These are phyloP conservation scores for Neoascia interrupta DNA, from an alignment of 2,888 invertebrate species.

Conservation along the genomic window DNA sequence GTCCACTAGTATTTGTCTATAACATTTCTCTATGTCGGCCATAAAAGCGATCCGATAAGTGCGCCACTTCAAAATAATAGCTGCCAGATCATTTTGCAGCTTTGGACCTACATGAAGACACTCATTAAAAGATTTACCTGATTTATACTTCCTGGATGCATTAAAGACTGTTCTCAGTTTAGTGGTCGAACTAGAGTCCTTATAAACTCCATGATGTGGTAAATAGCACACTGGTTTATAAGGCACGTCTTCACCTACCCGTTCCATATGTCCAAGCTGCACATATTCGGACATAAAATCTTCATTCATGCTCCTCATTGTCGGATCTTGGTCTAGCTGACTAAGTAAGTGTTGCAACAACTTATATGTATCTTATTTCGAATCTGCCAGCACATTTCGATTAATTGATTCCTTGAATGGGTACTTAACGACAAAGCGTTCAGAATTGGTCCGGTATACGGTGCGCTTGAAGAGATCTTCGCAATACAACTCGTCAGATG, in stretches of 20 bases:
- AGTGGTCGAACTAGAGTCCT: neutral
- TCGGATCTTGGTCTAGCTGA: too few relatives aligned
- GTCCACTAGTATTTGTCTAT: conserved; percentile 10
- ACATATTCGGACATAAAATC: neutral
- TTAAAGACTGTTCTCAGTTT: neutral
- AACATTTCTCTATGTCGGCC: neutral
- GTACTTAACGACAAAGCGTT: neutral
- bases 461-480: conserved; percentile 11
- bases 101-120: neutral
- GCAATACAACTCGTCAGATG: conserved; percentile 36
- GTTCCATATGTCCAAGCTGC: neutral
- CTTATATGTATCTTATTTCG: neutral
- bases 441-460: neutral
- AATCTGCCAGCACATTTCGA: neutral
- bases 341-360: neutral
- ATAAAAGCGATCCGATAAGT: neutral
- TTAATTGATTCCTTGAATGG: neutral
- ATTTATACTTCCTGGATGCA: neutral
- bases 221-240: neutral
- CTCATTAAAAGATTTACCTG: neutral
- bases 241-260: neutral
- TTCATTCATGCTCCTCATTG: neutral
- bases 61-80: neutral
- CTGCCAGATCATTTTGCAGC: neutral
- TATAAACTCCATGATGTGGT: conserved; percentile 5